Conservation (phyloP, 2,797 vertebrate genomes). For the Otolemur crassicaudatus region DNA sequence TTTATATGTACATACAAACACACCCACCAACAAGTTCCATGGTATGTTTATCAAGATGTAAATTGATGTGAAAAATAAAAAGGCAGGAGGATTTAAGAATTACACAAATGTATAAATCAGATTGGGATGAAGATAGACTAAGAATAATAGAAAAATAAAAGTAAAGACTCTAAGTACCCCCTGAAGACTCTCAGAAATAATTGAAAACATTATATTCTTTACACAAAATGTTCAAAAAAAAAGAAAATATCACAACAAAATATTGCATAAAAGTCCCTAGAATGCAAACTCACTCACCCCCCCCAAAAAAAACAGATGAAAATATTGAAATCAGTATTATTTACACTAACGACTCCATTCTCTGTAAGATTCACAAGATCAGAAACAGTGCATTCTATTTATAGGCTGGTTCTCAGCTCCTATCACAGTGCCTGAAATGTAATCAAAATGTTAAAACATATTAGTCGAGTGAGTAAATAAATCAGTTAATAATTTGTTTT, state of each 20-base stretch:
- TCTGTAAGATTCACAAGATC: background rate
- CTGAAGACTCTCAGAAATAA: background rate
- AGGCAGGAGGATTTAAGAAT: background rate
- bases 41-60: background rate
- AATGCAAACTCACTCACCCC: background rate
- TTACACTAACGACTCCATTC: background rate
- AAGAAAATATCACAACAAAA: conserved; percentile 13
- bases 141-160: background rate
- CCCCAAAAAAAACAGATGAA: background rate
- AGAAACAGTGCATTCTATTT: background rate
- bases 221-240: background rate
- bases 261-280: background rate
- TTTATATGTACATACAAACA: background rate
- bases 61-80: background rate
- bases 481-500: background rate
- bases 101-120: conserved; percentile 15
- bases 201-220: background rate
- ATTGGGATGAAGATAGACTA: background rate
- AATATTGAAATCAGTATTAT: background rate
- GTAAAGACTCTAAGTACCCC: background rate
- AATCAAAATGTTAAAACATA: background rate
- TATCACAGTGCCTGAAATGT: background rate
- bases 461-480: background rate
- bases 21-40: background rate
- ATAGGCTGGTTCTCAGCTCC: background rate